These are phyloP conservation scores for Psittacula derbiana DNA, from an alignment of 2,797 vertebrate species.

Conservation along the genomic window DNA sequence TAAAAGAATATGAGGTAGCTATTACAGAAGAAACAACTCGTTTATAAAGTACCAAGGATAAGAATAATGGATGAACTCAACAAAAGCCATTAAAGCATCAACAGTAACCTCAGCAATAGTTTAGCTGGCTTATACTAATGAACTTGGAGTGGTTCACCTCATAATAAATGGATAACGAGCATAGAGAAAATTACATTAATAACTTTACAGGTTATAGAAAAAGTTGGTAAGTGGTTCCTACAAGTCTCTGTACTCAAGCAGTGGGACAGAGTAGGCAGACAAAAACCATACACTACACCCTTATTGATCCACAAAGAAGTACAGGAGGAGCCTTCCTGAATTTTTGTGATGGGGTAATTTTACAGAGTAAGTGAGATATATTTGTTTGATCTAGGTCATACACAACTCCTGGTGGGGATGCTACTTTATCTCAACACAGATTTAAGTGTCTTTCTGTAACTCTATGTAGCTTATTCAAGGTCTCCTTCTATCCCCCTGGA, in stretches of 20 bases:
- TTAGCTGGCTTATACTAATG: background rate
- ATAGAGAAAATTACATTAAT: slow-evolving; percentile 26
- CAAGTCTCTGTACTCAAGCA: background rate
- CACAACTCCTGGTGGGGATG: background rate
- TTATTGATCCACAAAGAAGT: background rate
- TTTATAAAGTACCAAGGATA: background rate
- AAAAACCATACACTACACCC: background rate
- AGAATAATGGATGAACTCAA: slow-evolving; percentile 21
- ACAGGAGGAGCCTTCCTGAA: background rate
- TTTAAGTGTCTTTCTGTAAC: background rate
- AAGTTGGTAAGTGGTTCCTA: slow-evolving; percentile 41
- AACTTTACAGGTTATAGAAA: slow-evolving; percentile 11
- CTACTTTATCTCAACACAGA: background rate
- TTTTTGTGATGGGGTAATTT: background rate
- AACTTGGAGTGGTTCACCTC: slow-evolving; percentile 1
- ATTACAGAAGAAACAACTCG: background rate
- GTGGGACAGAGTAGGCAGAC: background rate
- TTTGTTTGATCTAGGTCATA: background rate
- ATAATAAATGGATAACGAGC: slow-evolving; percentile 41
- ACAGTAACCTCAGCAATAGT: background rate
- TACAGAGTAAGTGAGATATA: background rate
- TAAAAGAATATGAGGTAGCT: background rate
- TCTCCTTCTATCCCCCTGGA: background rate
- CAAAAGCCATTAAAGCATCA: slow-evolving; percentile 26
- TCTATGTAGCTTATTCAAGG: background rate